Conservation (phyloP, 1,140 invertebrate genomes). For the Drosophila pruinosa region DNA sequence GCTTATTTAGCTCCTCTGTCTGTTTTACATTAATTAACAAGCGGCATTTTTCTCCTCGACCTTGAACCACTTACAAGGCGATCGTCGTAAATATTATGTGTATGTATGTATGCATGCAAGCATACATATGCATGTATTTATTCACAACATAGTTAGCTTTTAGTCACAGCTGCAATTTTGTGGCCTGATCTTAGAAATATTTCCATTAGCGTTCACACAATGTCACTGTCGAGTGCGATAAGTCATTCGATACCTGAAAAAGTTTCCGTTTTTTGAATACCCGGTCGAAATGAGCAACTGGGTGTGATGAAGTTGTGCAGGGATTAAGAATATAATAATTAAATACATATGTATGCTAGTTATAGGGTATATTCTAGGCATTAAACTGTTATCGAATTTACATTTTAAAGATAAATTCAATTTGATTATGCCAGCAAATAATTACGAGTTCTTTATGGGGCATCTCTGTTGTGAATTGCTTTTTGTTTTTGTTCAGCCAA, state of each 20-base stretch:
- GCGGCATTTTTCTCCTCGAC: background rate
- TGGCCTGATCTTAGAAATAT: background rate
- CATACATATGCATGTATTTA: background rate
- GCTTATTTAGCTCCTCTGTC: slow-evolving; percentile 2
- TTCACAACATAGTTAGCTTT: background rate
- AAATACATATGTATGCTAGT: background rate
- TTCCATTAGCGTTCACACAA: slow-evolving; percentile 1
- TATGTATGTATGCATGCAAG: background rate
- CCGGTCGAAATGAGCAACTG: too few species aligned
- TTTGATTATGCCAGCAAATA: too few species aligned
- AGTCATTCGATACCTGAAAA: background rate
- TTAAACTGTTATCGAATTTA: too few species aligned
- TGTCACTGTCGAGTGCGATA: background rate
- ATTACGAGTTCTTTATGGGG: background rate
- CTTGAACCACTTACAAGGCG: slow-evolving; percentile 5
- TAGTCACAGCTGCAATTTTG: background rate
- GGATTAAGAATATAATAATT: too few species aligned
- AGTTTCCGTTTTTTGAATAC: background rate
- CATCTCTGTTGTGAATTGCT: background rate
- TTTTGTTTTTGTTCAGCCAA: background rate
- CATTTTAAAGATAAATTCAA: too few species aligned
- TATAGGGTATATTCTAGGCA: too few species aligned
- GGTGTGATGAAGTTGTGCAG: too few species aligned
- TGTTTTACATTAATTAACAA: slow-evolving; percentile 17
- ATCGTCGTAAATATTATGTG: background rate